Evolutionary conservation across 2,113 vertebrate genomes (phyloP).

Genomic region (Pheucticus melanocephalus): DNA sequence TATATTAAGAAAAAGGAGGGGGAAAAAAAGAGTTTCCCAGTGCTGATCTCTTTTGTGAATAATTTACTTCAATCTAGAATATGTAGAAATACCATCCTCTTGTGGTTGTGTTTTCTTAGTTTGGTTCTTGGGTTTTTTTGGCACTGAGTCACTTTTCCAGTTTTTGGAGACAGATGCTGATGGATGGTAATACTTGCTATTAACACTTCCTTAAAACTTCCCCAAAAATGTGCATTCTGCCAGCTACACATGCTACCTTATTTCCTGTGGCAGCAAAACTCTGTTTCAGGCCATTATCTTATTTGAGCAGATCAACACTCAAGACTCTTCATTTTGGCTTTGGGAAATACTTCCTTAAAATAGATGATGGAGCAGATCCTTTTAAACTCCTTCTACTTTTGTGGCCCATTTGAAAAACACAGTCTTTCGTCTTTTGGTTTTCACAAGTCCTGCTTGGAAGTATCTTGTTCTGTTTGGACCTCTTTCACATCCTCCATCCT

Average conservation of each 20-base stretch:
- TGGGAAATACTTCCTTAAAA: not conserved
- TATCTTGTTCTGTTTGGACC: not conserved
- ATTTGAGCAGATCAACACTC: not conserved
- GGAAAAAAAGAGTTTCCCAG: not conserved
- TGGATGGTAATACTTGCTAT: not conserved
- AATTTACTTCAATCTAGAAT: not conserved
- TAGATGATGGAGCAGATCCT: not conserved
- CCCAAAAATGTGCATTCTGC: not conserved
- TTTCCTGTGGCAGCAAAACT: not conserved
- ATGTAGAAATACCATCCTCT: not conserved
- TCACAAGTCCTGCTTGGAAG: not conserved
- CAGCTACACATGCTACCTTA: not conserved
- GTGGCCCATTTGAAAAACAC: not conserved
- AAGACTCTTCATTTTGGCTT: not conserved
- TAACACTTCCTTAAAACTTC: not conserved
- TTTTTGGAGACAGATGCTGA: not conserved
- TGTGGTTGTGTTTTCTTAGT: not conserved
- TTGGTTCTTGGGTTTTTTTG: not conserved
- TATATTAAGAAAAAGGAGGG: not conserved
- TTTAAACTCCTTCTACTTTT: not conserved
- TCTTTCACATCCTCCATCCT: not conserved
- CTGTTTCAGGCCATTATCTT: not conserved
- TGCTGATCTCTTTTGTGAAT: constrained; percentile 1
- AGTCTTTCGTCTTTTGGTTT: not conserved
- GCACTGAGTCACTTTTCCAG: not conserved